Base-by-base conservation (phyloP, 2,888 invertebrate genomes). In the Tiphia femorata region DNA sequence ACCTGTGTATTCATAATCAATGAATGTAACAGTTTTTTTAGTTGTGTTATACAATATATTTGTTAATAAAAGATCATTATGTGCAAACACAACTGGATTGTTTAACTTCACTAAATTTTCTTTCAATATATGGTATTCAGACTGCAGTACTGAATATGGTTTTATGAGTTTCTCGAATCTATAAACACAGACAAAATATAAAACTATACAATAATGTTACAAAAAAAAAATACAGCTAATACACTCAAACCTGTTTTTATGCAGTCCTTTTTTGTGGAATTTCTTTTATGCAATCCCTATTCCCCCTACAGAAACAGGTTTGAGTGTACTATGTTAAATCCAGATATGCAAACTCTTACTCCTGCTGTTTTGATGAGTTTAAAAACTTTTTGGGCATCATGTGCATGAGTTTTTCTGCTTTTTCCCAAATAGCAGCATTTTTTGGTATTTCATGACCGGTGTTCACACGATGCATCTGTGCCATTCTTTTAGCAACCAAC, bases 1-100 rank as follows among this genome's bases (percentile, higher is more conserved):
- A 58, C 90, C 92, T 14, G 96, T 94, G 85, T 99, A 99, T 85
- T 99, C 98, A 84, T 93, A 98, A 86, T 99, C 99, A 77, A 99
- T 98, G 83, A 99, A 98, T 42, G 91, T 91, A 41, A 97, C 91
- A 54, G 85, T 86, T 69, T 89, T 86, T 70, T 88, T 85, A 55
- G 85, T 84, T 79, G 91, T 86, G 78, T 95, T 91, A 85, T 93
- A 93, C 72, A 99, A 90, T 64, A 99, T 91, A 86, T 99, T 99
- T 77, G 93, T 95, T 78, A 98, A 87, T 76, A 99, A 88, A 66
- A 98, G 89, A 87, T 99, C 99, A 86, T 99, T 99, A 87, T 99
- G 99, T 83, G 94, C 92, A 86, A 97, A 97, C 58, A 97, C 97
- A 65, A 96, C 84, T 33, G 93, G 93, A 86, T 90, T 93, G 70